Conservation (phyloP, 2,113 vertebrate genomes). For the Atrichornis clamosus region DNA sequence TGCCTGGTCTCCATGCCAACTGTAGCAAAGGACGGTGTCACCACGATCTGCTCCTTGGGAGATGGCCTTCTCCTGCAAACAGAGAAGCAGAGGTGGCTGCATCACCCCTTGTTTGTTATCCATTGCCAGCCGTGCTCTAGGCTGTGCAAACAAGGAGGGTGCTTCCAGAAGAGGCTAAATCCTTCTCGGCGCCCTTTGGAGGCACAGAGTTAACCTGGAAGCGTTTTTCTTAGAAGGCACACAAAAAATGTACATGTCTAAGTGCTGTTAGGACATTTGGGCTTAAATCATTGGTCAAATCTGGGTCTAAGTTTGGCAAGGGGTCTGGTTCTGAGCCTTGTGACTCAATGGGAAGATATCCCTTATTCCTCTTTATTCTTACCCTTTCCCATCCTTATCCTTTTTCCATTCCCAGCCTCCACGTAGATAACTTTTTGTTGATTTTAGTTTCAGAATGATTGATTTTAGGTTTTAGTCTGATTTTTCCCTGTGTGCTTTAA, state of each 20-base stretch:
- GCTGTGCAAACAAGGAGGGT: neutral
- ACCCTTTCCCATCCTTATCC: neutral
- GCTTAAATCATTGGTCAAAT: too few relatives aligned
- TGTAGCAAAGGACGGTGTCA: conserved; percentile 82
- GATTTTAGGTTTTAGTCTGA: neutral
- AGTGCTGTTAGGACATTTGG: too few relatives aligned
- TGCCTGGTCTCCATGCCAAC: conserved; percentile 89
- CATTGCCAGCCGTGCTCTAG: neutral
- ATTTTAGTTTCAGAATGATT: neutral
- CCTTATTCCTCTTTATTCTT: neutral
- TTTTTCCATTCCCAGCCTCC: neutral
- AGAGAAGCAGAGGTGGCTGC: conserved; percentile 11
- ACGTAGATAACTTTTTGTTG: neutral
- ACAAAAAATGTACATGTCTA: neutral
- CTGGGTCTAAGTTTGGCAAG: too few relatives aligned
- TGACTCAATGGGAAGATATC: neutral
- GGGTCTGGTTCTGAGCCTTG: too few relatives aligned
- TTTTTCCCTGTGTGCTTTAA: neutral
- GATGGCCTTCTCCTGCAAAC: conserved; percentile 66
- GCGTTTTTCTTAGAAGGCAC: neutral
- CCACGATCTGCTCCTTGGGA: conserved; percentile 80
- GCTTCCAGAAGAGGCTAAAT: neutral
- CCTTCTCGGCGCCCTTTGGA: neutral
- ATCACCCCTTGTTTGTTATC: neutral
- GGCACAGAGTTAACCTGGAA: neutral